These are phyloP conservation scores for Platycheirus albimanus DNA, from an alignment of 2,888 invertebrate genomes.

Conservation along the genomic window DNA sequence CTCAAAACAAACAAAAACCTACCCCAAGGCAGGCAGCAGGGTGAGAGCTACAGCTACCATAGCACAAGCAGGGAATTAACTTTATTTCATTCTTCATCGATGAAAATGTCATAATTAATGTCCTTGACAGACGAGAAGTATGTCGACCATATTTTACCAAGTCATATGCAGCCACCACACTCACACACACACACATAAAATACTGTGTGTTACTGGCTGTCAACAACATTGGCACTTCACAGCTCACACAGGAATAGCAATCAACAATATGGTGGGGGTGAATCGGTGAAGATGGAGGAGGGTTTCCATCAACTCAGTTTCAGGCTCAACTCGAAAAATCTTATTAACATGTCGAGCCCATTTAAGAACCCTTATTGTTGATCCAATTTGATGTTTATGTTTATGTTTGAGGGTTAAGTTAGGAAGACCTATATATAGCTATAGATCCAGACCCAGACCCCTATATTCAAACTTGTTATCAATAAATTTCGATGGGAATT, in stretches of 20 bases:
- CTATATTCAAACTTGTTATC: constrained; percentile 30
- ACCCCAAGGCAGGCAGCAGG: constrained; percentile 53
- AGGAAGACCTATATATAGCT: neutral
- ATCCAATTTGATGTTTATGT: constrained; percentile 61
- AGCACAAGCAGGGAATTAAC: constrained; percentile 36
- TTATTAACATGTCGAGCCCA: constrained; percentile 59
- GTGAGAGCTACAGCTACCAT: neutral
- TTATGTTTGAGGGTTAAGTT: constrained; percentile 45
- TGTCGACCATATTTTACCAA: constrained; percentile 36
- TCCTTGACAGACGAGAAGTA: constrained; percentile 23
- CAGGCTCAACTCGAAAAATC: constrained; percentile 17
- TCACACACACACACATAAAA: constrained; percentile 22
- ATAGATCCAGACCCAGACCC: constrained; percentile 14
- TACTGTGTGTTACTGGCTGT: constrained; percentile 15
- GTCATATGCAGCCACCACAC: constrained; percentile 26
- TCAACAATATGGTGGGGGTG: constrained; percentile 12
- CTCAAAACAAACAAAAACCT: constrained; percentile 37
- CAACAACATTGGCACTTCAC: constrained; percentile 39
- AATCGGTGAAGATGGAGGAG: neutral
- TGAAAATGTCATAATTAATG: constrained; percentile 59
- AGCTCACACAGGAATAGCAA: neutral
- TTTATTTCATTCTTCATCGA: constrained; percentile 56
- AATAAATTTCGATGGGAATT: constrained; percentile 58
- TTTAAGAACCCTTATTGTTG: constrained; percentile 58
- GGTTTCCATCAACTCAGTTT: constrained; percentile 15